phyloP scores from a whole-genome alignment of 2,888 invertebrate species.

The Mythimna loreyi region DNA sequence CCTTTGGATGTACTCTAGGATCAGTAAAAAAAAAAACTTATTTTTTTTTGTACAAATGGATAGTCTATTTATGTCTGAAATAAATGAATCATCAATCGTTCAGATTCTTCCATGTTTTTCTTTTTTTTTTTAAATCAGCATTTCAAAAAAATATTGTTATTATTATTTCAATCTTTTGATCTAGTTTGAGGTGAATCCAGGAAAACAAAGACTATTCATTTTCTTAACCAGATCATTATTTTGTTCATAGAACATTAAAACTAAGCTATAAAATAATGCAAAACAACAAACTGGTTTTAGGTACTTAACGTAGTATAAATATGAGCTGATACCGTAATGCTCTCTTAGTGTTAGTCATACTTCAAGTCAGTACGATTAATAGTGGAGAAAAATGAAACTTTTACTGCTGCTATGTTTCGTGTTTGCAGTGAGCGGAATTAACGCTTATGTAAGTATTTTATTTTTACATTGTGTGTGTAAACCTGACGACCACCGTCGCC shows the following conservation, averaged over 20 bases:
- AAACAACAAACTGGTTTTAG: slow-evolving; percentile 23
- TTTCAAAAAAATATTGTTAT: no score
- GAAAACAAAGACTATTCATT: background rate
- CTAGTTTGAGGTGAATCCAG: background rate
- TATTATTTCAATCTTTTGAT: no score
- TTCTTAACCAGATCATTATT: background rate
- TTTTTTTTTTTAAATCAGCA: no score
- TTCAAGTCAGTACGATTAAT: background rate
- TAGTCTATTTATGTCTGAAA: no score
- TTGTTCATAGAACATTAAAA: slow-evolving; percentile 1
- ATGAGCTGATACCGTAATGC: slow-evolving; percentile 7
- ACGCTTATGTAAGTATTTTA: slow-evolving; percentile 18
- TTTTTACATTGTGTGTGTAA: no score
- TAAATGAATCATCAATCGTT: no score
- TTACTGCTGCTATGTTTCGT: slow-evolving; percentile 11
- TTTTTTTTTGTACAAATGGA: no score
- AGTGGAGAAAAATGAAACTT: slow-evolving; percentile 25
- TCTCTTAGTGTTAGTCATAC: slow-evolving; percentile 3
- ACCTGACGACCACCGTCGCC: no score
- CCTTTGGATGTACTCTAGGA: no score
- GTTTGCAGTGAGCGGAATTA: slow-evolving; percentile 3
- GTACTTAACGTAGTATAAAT: slow-evolving; percentile 30
- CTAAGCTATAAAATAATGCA: slow-evolving; percentile 19
- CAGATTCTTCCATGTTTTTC: no score
- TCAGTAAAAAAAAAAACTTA: no score